Evolutionary conservation across 2,888 invertebrate species (phyloP), one percentile per base, ranked within the genome.

Genomic region (Agriopis marginaria): DNA sequence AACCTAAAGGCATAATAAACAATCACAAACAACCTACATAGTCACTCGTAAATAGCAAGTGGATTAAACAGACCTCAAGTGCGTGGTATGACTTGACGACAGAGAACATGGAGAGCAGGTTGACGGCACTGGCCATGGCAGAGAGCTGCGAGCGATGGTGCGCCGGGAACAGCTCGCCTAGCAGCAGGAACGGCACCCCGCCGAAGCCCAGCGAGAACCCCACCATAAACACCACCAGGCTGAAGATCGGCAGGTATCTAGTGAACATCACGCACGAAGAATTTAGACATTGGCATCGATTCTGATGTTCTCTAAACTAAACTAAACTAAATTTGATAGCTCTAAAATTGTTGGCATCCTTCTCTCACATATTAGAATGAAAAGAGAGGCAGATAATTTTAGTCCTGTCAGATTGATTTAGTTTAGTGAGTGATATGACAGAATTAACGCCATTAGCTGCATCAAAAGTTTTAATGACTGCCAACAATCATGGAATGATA

Each of bases 201-300:
- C 96, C 96, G 80, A 95, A 95, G 0, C 96, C 96, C 0, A 96
- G 83, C 0, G 95, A 95, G 86, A 95, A 96, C 0, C 95, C 95
- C 53, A 95, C 76, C 90, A 96, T 95, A 82, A 95, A 96, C 51
- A 95, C 85, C 42, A 95, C 91, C 49, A 96, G 84, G 72, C 95
- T 95, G 2, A 82, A 82, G 3, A 96, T 89, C 0, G 96, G 96
- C 0, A 96, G 82, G 72, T 94, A 95, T 40, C 95, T 95, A 84
- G 0, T 7, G 40, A 23, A 42, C 12, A 23, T 12, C 7, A 11
- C 8, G 42, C 0, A 0, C 6, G 7, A 4, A 17, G 17, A 9
- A 14, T 7, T 9, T 47, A 10, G 32, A 70, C 32, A 8, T 23
- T 32, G 10, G 9, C 23, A n/a, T n/a, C n/a, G n/a, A n/a, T n/a